Evolutionary conservation across 2,113 vertebrate genomes (phyloP).

Genomic region (Hepsetus odoe): DNA sequence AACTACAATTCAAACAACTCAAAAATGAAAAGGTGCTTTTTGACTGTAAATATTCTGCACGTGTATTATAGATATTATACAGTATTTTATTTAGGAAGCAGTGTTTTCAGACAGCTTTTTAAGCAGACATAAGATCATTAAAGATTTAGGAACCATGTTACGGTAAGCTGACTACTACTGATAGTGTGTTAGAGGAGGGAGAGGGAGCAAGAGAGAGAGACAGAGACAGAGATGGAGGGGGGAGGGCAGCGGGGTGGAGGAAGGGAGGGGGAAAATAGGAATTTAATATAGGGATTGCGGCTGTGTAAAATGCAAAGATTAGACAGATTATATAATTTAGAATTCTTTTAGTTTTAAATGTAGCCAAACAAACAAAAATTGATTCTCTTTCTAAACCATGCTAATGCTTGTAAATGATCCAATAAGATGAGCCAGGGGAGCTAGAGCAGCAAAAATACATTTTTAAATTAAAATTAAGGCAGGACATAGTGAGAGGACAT

Average conservation of each 20-base stretch:
- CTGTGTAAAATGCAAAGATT: not conserved
- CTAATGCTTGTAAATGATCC: too few relatives aligned
- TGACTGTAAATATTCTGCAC: not conserved
- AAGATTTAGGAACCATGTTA: not conserved
- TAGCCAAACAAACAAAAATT: too few relatives aligned
- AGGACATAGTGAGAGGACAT: too few relatives aligned
- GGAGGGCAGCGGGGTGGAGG: not conserved
- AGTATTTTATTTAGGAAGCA: not conserved
- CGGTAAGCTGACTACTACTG: not conserved
- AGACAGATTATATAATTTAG: too few relatives aligned
- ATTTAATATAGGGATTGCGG: not conserved
- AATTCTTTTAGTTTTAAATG: too few relatives aligned
- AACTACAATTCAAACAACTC: not conserved
- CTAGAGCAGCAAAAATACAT: too few relatives aligned
- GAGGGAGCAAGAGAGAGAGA: too few relatives aligned
- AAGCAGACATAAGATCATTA: not conserved
- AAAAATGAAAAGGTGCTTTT: not conserved
- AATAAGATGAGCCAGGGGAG: too few relatives aligned
- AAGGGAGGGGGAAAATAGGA: not conserved
- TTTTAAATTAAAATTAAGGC: too few relatives aligned
- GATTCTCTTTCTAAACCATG: too few relatives aligned
- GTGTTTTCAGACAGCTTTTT: not conserved
- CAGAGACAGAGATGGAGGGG: too few relatives aligned
- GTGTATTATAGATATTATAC: not conserved
- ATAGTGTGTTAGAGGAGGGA: not conserved